These are phyloP conservation scores for Lagocephalus sceleratus DNA, from an alignment of 2,797 vertebrate genomes.

Conservation along the genomic window DNA sequence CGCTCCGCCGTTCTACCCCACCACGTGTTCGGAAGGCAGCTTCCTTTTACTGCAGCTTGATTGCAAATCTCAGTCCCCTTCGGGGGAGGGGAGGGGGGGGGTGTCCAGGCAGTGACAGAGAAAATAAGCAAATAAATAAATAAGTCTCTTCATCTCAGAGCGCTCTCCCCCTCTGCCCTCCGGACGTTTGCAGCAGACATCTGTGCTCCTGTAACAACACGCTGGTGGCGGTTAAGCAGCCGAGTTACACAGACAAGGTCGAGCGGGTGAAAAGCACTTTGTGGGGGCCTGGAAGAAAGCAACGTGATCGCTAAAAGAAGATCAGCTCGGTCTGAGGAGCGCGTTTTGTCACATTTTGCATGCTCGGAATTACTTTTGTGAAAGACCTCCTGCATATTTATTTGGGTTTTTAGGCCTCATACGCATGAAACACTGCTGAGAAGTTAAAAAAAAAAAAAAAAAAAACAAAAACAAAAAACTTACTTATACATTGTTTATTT, in stretches of 20 bases:
- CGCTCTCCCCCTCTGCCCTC: constrained; percentile 29
- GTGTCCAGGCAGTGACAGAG: constrained; percentile 30
- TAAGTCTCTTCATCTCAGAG: constrained; percentile 32
- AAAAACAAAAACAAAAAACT: constrained; percentile 19
- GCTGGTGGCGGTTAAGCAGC: constrained; percentile 36
- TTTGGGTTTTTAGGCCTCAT: too few species aligned
- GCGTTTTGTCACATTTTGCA: too few species aligned
- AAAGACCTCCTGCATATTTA: too few species aligned
- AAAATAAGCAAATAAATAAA: constrained; percentile 50
- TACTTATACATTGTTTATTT: constrained; percentile 23
- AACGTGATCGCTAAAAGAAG: constrained; percentile 17
- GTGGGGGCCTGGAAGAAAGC: constrained; percentile 15
- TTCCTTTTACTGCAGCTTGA: constrained; percentile 17
- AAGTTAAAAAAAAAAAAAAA: too few species aligned
- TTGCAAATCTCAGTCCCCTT: constrained; percentile 25
- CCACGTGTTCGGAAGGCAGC: not conserved
- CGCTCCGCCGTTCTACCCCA: not conserved
- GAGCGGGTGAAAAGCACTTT: constrained; percentile 30
- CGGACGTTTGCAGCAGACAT: constrained; percentile 45
- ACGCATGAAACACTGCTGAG: too few species aligned
- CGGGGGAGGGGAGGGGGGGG: constrained; percentile 36
- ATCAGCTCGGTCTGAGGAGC: too few species aligned
- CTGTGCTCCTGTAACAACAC: constrained; percentile 47
- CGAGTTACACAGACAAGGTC: constrained; percentile 45
- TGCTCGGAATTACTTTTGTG: too few species aligned